A percentile compares a stretch with the other conserved stretches of the same genome.
These are phyloP conservation scores for Megaleporinus macrocephalus DNA, from an alignment of 2,113 vertebrate genomes.

Conservation along the genomic window DNA sequence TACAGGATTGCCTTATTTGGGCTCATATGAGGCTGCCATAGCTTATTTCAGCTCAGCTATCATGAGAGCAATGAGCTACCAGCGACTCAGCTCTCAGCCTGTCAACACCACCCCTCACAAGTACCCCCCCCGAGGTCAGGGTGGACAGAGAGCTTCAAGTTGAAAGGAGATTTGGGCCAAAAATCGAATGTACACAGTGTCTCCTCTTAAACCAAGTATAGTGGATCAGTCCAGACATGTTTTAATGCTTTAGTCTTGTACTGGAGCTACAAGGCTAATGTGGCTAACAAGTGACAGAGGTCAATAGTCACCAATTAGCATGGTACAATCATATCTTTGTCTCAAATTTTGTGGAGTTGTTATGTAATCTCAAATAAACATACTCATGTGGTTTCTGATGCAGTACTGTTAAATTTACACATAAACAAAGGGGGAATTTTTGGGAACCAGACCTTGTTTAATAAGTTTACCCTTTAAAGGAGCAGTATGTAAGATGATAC, in stretches of 20 bases:
- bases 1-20: slow-evolving; percentile 77
- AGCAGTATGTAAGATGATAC: no score
- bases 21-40: slow-evolving; percentile 74
- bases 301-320: no score
- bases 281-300: background rate
- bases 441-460: no score
- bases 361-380: no score
- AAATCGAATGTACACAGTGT: background rate
- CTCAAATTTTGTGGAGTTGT: no score
- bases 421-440: no score
- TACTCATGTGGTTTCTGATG: no score
- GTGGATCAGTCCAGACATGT: background rate
- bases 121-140: background rate
- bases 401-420: no score
- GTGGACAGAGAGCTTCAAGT: background rate
- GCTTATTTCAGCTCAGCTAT: slow-evolving; percentile 72
- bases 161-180: background rate
- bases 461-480: no score
- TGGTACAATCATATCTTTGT: no score
- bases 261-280: background rate
- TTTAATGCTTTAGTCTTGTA: no score
- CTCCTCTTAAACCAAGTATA: background rate
- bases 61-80: slow-evolving; percentile 50
- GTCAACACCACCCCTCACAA: slow-evolving; percentile 79
- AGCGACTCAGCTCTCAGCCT: slow-evolving; percentile 64